Base-by-base conservation (phyloP, 2,888 invertebrate species). In the Cremastobaeus sp. region DNA sequence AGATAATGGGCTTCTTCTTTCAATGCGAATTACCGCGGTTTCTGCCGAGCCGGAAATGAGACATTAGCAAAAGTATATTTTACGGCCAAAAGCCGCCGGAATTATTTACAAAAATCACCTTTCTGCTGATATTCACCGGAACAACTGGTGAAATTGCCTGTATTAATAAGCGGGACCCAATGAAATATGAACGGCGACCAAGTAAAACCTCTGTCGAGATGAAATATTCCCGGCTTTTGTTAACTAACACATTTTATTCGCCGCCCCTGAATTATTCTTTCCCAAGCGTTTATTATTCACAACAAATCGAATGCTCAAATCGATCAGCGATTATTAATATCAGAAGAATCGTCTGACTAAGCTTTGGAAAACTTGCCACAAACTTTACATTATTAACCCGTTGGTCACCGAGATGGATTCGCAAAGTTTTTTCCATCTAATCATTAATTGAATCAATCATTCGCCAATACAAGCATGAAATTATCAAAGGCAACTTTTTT, bases 1-100 rank as follows among this genome's bases (percentile, higher is more conserved):
- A 50, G 68, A 62, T 75, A 75, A 75, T 75, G 70, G 66, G 66
- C 68, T 71, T 70, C 71, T 75, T 75, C 66, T 66, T 68, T 55
- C 66, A 50, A 52, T 30, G 57, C 62, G 50, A 60, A 37, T 32
- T 54, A 48, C 41, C 65, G 6, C 32, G 55, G 39, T 55, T 34
- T 69, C 45, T 70, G 43, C 37, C 47, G 43, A 35, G 39, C 60
- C 73, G 73, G 73, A 66, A 73, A 62, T 57, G 47, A 62, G 50
- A 52, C 73, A 73, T 73, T 73, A 62, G 57, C 66, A 48, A 62
- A 66, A 66, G 59, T 59, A 72, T 54, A 59, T 59, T 65, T 71
- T 55, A 71, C 25, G 57, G 21, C 17, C 41, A 20, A 43, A 34
- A 52, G 39, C 28, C 30, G 57, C 0, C 17, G 41, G 48, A 34